Evolutionary conservation across 2,113 vertebrate species (phyloP), one percentile per base, ranked within the genome.

Genomic region (Embiotoca jacksoni): DNA sequence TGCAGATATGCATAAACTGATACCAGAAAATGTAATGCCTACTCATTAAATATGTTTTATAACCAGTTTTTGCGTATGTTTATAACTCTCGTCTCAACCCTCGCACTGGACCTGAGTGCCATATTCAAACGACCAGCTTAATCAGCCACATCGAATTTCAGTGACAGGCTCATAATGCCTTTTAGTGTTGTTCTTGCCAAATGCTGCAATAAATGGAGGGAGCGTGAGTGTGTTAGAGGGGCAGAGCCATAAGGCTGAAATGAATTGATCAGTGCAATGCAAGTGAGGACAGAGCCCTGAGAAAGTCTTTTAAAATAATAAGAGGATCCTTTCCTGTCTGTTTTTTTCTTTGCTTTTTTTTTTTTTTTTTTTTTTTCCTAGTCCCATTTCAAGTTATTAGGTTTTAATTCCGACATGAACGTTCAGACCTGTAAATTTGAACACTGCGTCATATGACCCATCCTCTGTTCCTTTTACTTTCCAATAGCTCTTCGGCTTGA

Each of bases 131-230:
- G 62, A 60, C 35, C 72, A 7, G 46, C 81, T 87, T 88, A 78
- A 85, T 91, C 83, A 87, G 78, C 47, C 58, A 6, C 80, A 90
- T 92, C 57, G 78, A 92, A n/a, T 92, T 88, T 52, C 65, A 63
- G 65, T 67, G 84, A 86, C 85, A 85, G 78, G 64, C 81, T 81
- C 75, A 71, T 91, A 80, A 91, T 83, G 80, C 66, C 67, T 86
- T 81, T 86, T 84, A 86, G 80, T 81, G 86, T 83, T 81, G 86
- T 82, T 86, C 80, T 72, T 78, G 85, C 82, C 86, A 88, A 85
- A 87, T 52, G 74, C 76, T 13, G 88, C 76, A 75, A 81, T 80
- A 80, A 88, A 88, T 41, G 35, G 16, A 66, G 41, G 33, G 69
- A 70, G 62, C 0, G 36, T 58, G 79, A 10, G n/a, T 7, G 14